Conservation (phyloP, 2,113 vertebrate genomes). For the Oncorhynchus keta region DNA sequence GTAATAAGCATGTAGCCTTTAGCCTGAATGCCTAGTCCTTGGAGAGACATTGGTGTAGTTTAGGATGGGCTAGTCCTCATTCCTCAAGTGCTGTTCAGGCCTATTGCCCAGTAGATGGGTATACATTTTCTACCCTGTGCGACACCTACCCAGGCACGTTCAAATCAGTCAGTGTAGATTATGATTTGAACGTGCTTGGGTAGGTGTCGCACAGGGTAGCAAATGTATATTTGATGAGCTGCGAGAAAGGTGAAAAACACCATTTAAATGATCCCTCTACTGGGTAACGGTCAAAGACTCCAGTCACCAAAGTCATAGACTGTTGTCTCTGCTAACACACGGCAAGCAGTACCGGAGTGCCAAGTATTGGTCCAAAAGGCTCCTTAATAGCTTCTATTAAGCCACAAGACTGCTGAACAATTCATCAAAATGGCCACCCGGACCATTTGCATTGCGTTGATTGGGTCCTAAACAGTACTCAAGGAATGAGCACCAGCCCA, state of each 20-base stretch:
- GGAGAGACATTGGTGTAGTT: constrained; percentile 23
- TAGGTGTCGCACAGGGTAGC: constrained; percentile 25
- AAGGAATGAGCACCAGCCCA: constrained; percentile 30
- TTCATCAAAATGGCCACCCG: too few species aligned
- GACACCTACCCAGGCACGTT: constrained; percentile 22
- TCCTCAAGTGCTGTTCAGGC: constrained; percentile 31
- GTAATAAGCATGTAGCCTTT: not conserved
- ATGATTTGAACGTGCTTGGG: constrained; percentile 9
- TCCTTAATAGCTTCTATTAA: too few species aligned
- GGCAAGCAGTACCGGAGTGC: too few species aligned
- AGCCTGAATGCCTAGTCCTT: constrained; percentile 4
- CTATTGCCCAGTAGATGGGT: constrained; percentile 1
- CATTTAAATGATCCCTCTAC: not conserved
- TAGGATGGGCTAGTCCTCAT: constrained; percentile 29
- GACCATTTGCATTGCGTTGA: too few species aligned
- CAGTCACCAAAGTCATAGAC: too few species aligned
- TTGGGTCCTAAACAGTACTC: constrained; percentile 17
- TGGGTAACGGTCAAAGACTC: constrained; percentile 1
- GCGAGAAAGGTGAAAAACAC: too few species aligned
- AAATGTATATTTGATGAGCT: constrained; percentile 25
- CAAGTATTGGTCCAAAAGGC: too few species aligned
- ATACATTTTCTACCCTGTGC: constrained; percentile 33
- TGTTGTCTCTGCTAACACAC: too few species aligned
- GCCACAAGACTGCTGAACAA: too few species aligned
- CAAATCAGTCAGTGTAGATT: not conserved